Conservation (phyloP, 2,888 invertebrate genomes). For the Microchrysa polita region DNA sequence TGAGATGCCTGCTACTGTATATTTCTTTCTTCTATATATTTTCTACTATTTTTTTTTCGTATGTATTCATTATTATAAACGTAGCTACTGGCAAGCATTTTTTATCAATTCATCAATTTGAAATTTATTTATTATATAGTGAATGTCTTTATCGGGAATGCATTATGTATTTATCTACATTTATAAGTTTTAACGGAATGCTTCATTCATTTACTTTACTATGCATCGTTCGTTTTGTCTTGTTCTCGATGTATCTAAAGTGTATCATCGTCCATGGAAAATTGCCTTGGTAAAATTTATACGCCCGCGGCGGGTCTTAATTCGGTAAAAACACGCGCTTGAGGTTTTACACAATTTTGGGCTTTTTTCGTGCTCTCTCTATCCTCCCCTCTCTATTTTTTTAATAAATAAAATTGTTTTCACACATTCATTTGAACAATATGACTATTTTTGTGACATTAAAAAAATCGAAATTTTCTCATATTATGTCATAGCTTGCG, state of each 20-base stretch:
- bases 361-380: background rate
- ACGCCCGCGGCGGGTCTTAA: no score
- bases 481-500: conserved; percentile 69
- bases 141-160: conserved; percentile 40
- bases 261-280: background rate
- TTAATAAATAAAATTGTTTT: no score
- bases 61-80: conserved; percentile 10
- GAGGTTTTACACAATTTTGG: conserved; percentile 4
- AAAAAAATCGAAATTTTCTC: conserved; percentile 47
- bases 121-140: background rate
- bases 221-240: conserved; percentile 1
- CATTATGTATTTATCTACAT: no score
- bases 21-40: conserved; percentile 23
- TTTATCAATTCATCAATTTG: conserved; percentile 3
- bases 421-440: background rate
- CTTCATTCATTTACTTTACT: no score
- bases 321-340: background rate
- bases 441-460: background rate
- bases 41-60: conserved; percentile 10
- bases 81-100: conserved; percentile 19
- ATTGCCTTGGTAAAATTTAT: background rate
- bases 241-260: background rate
- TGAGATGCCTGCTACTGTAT: conserved; percentile 40
- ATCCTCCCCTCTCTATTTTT: no score
- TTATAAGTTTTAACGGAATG: conserved; percentile 19